Evolutionary conservation across 2,888 invertebrate species (phyloP), one percentile per base, ranked within the genome.

Genomic region (Dolichopus griseipennis): DNA sequence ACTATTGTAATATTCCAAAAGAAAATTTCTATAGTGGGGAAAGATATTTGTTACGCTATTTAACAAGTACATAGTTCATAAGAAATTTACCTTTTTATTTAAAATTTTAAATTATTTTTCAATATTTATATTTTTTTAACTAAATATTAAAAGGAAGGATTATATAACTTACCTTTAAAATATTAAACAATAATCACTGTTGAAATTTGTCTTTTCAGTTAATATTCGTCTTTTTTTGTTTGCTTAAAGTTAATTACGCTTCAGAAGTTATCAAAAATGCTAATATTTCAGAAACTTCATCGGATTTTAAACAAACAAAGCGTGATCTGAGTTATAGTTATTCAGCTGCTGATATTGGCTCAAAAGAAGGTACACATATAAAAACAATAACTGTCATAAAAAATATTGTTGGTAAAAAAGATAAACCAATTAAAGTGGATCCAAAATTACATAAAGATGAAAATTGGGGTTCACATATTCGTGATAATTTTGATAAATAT

Each of bases 361-460:
- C 79, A 52, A 80, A 78, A 68, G 77, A 78, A 66, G 81, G 82
- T 10, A 78, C 79, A 2, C 81, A 77, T 66, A 75, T 81, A 5
- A 81, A 81, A 74, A 81, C 81, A 65, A 77, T 81, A 33, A 81
- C 81, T 0, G 79, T 81, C 9, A 78, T 81, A 68, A 81, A 81
- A 71, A 81, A 79, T 72, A 70, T 79, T 6, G 75, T 73, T 21
- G 72, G 72, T 27, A 76, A 76, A 69, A 73, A 74, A 63, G 65
- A 71, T n/a, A 71, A 70, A 41, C 22, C 76, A 68, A 70, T 79
- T 37, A 75, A 75, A 68, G 76, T 80, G 65, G 76, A 81, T 73
- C 78, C 78, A 10, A 75, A 77, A 67, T 70, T 78, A 37, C 76
- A 79, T 71, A 76, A 77, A 67, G 74, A 74, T 70, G 77, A 77